Evolutionary conservation across 2,797 vertebrate species (phyloP).

Genomic region (Varecia variegata): DNA sequence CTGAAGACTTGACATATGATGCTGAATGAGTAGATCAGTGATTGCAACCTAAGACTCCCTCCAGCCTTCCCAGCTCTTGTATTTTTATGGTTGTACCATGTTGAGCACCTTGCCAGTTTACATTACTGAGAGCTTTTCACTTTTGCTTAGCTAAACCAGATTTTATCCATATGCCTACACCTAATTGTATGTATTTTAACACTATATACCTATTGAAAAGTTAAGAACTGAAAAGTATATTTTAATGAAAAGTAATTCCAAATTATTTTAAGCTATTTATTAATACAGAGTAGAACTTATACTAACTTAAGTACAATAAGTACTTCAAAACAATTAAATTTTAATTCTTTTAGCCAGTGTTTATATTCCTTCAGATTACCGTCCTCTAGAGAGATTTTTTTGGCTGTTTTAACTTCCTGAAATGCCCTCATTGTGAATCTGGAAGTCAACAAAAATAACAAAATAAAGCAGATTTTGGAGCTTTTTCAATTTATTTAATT

Average conservation of each 20-base stretch:
- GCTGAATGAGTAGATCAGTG: neutral
- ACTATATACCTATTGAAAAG: neutral
- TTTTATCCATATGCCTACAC: neutral
- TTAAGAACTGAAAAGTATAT: neutral
- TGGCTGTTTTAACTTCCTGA: neutral
- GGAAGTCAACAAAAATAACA: neutral
- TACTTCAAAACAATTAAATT: neutral
- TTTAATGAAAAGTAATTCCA: slow-evolving; percentile 27
- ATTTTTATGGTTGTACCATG: too few relatives aligned
- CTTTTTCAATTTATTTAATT: neutral
- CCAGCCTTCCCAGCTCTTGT: neutral
- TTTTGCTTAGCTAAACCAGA: neutral
- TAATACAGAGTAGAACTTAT: neutral
- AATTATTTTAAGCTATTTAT: neutral
- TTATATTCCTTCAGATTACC: neutral
- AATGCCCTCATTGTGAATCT: neutral
- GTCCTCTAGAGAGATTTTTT: neutral
- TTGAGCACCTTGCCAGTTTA: neutral
- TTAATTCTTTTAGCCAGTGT: neutral
- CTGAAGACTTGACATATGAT: neutral
- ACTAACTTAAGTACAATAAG: neutral
- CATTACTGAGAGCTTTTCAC: neutral
- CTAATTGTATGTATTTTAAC: neutral
- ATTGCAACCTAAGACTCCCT: neutral
- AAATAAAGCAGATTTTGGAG: neutral